A percentile compares a stretch with the other conserved stretches of the same genome.
These are phyloP conservation scores for Babylonia areolata DNA, from an alignment of 1,140 invertebrate genomes.

Conservation along the genomic window DNA sequence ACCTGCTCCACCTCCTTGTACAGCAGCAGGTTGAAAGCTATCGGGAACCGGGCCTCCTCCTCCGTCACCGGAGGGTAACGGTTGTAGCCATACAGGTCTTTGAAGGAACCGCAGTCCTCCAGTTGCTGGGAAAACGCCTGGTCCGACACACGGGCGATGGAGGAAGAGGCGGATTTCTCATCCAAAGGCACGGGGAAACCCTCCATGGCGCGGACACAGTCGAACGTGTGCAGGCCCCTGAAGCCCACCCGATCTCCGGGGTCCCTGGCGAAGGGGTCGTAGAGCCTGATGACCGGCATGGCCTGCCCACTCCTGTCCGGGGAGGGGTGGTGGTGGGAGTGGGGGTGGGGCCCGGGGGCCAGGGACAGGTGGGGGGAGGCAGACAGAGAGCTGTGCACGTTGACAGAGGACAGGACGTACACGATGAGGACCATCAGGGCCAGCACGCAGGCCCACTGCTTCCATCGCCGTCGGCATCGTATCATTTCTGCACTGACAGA, in stretches of 20 bases:
- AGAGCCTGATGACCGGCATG: neutral
- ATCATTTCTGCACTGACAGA: neutral
- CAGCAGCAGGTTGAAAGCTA: constrained; percentile 69
- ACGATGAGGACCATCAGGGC: neutral
- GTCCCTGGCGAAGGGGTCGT: neutral
- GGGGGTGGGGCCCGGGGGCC: neutral
- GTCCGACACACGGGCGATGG: neutral
- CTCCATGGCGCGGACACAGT: constrained; percentile 22
- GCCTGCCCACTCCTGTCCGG: neutral
- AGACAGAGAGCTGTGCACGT: neutral
- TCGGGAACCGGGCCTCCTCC: constrained; percentile 60
- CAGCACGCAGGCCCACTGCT: neutral
- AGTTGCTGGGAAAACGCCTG: neutral
- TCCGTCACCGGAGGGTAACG: constrained; percentile 11
- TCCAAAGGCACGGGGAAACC: neutral
- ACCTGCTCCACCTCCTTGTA: constrained; percentile 67
- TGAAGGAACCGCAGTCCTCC: constrained; percentile 33
- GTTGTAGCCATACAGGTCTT: constrained; percentile 24
- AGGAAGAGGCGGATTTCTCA: neutral
- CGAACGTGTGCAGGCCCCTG: constrained; percentile 3
- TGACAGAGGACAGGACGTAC: neutral
- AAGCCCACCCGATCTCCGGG: neutral
- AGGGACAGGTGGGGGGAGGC: too few species aligned
- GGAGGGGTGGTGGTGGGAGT: neutral
- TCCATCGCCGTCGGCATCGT: neutral